Percentiles rank a stretch among this genome's conserved stretches.
Conservation (phyloP, 2,113 vertebrate species). For the Saguinus midas region DNA sequence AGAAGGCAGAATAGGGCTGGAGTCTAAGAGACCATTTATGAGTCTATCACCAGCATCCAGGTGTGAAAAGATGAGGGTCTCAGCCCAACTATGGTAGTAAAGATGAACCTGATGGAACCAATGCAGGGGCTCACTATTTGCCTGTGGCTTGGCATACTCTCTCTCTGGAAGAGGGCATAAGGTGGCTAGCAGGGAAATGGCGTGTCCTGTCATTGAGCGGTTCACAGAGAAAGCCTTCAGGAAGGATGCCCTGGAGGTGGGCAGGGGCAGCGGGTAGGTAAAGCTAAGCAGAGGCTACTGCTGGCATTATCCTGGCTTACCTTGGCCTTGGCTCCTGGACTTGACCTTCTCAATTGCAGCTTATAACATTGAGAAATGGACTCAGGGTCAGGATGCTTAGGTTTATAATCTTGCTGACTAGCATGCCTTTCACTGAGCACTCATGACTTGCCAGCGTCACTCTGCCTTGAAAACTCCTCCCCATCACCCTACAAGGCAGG, state of each 20-base stretch:
- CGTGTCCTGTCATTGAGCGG: not conserved
- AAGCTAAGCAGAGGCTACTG: not conserved
- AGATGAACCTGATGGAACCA: not conserved
- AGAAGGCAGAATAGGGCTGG: not conserved
- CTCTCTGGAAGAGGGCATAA: no score
- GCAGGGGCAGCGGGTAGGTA: not conserved
- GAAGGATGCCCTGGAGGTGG: not conserved
- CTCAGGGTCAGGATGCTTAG: not conserved
- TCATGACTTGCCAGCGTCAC: not conserved
- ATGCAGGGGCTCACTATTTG: not conserved
- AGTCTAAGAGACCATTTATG: not conserved
- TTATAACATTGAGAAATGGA: not conserved
- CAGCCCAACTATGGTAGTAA: not conserved
- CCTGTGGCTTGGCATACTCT: not conserved
- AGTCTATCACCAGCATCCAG: not conserved
- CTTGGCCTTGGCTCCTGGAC: not conserved
- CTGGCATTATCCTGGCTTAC: not conserved
- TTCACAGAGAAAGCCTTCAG: not conserved
- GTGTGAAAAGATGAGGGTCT: not conserved
- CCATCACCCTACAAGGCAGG: not conserved
- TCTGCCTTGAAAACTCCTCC: not conserved
- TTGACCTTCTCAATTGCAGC: not conserved
- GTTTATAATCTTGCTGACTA: not conserved
- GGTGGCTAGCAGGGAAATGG: accelerated
- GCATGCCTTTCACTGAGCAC: not conserved